A percentile compares a stretch with the other conserved stretches of the same genome.
Evolutionary conservation across 1,140 invertebrate genomes (phyloP).

Genomic region (Hyles vespertilio): DNA sequence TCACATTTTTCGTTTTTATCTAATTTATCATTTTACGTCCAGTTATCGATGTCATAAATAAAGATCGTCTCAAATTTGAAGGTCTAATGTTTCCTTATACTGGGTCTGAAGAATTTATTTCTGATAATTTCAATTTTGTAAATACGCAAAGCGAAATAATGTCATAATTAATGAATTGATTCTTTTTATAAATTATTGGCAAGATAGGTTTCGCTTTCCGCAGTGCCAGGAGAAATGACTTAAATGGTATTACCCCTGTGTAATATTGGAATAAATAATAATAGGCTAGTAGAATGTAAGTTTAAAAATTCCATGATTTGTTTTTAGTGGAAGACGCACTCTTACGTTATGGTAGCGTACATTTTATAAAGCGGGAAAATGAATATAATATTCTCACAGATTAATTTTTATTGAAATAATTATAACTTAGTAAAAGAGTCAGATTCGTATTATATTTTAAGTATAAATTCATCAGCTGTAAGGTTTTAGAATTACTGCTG

Average conservation of each 20-base stretch:
- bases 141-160: conserved; percentile 41
- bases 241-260: conserved; percentile 37
- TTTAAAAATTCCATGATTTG: conserved; percentile 27
- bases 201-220: conserved; percentile 25
- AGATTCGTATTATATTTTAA: conserved; percentile 71
- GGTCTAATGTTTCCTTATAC: too few relatives aligned
- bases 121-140: conserved; percentile 26
- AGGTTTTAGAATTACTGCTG: conserved; percentile 57
- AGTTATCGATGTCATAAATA: conserved; percentile 1
- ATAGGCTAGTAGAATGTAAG: conserved; percentile 21
- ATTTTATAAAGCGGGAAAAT: conserved; percentile 51
- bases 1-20: conserved; percentile 10
- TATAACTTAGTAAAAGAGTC: conserved; percentile 60
- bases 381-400: conserved; percentile 59
- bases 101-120: conserved; percentile 16
- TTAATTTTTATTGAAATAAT: conserved; percentile 57
- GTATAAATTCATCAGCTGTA: conserved; percentile 55
- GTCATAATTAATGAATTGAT: conserved; percentile 8
- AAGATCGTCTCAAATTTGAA: too few relatives aligned
- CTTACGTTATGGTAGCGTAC: conserved; percentile 40
- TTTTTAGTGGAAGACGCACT: conserved; percentile 24
- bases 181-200: conserved; percentile 30
- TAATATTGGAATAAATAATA: conserved; percentile 36
- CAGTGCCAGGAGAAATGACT: conserved; percentile 35
- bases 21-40: conserved; percentile 28